Percentiles rank a stretch among this genome's conserved stretches.
Conservation (phyloP, 2,888 invertebrate genomes). For the Encarsia formosa region DNA sequence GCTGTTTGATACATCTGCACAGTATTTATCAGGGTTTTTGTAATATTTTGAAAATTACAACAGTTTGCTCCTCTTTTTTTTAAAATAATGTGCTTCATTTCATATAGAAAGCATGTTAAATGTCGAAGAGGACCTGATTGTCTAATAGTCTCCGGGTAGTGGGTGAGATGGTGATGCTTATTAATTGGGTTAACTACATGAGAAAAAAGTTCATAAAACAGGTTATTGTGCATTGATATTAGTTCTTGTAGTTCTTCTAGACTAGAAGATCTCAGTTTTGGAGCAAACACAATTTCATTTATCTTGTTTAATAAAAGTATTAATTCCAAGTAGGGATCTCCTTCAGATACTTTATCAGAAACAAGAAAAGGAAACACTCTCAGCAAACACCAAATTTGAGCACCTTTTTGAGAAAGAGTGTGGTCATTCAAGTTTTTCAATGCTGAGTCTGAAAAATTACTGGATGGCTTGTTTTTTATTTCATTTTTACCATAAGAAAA, state of each 20-base stretch:
- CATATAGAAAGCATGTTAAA: neutral
- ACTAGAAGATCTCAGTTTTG: conserved; percentile 1
- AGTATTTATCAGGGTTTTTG: neutral
- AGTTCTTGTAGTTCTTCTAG: neutral
- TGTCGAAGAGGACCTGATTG: neutral
- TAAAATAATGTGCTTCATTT: conserved; percentile 1
- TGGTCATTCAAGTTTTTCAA: conserved; percentile 19
- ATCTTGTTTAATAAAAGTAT: conserved; percentile 18
- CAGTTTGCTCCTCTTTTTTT: neutral
- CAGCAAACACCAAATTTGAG: conserved; percentile 24
- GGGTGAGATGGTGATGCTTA: conserved; percentile 1
- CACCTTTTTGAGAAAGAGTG: conserved; percentile 17
- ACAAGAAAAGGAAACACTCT: conserved; percentile 26
- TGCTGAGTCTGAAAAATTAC: conserved; percentile 15
- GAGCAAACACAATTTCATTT: conserved; percentile 23
- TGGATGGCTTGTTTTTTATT: conserved; percentile 25
- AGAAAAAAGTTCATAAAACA: conserved; percentile 2
- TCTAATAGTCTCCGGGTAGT: neutral
- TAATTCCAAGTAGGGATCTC: conserved; percentile 17
- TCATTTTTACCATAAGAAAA: conserved; percentile 22
- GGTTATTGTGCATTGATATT: neutral
- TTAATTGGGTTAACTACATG: neutral
- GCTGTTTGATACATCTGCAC: conserved; percentile 2
- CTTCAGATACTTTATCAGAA: conserved; percentile 13
- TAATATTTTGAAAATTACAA: conserved; percentile 7